Conservation (phyloP, 2,797 vertebrate species). For the Propithecus deckenii region DNA sequence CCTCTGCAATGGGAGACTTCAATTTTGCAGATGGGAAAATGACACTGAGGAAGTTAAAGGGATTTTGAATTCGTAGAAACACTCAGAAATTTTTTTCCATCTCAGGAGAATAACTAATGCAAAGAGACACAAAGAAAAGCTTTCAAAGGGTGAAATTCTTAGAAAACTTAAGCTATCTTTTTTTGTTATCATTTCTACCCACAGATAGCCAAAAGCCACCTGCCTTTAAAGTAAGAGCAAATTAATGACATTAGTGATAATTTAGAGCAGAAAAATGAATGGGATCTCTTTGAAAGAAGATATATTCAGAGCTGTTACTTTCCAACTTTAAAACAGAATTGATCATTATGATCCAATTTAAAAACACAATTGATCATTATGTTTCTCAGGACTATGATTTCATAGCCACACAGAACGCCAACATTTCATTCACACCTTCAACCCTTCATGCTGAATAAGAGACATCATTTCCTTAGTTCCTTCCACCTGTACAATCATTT, state of each 20-base stretch:
- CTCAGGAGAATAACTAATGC: conserved; percentile 32
- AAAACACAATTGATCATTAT: conserved; percentile 3
- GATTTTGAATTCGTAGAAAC: conserved; percentile 63
- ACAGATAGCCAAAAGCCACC: neutral
- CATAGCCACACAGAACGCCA: neutral
- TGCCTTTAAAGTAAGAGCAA: conserved; percentile 39
- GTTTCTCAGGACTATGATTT: conserved; percentile 16
- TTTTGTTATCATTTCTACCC: conserved; percentile 23
- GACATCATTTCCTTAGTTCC: neutral
- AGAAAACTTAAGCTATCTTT: conserved; percentile 46
- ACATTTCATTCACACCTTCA: neutral
- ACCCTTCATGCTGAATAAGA: neutral
- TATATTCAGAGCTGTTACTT: neutral
- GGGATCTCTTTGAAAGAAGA: conserved; percentile 40
- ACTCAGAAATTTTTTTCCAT: neutral
- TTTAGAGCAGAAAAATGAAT: conserved; percentile 53
- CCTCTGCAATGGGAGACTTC: neutral
- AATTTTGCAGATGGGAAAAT: conserved; percentile 28
- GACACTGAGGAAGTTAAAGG: neutral
- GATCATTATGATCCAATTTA: neutral
- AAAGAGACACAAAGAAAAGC: conserved; percentile 30
- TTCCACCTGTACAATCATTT: neutral
- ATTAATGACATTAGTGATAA: conserved; percentile 44
- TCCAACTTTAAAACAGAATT: neutral
- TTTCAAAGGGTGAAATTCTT: conserved; percentile 60